phyloP scores from a whole-genome alignment of 2,888 invertebrate genomes.

The Hoplodrina blanda region DNA sequence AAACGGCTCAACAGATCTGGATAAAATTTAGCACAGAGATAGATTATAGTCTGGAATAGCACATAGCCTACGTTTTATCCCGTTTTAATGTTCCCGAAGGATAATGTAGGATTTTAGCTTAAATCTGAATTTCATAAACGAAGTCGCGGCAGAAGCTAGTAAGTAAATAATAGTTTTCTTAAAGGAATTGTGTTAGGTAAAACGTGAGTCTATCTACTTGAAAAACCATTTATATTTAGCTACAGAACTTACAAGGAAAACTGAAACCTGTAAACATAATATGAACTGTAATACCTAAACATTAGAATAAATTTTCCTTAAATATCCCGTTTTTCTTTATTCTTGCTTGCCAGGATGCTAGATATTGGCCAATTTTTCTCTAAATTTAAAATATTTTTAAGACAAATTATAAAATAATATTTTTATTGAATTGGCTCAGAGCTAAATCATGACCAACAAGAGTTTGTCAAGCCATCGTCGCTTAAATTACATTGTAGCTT shows the following conservation, averaged over 20 bases:
- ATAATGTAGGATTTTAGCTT: no score
- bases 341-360: neutral
- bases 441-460: slow-evolving; percentile 21
- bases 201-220: neutral
- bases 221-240: slow-evolving; percentile 20
- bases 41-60: no score
- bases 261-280: neutral
- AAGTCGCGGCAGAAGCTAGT: no score
- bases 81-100: no score
- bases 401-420: no score
- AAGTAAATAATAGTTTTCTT: no score
- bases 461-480: slow-evolving; percentile 7
- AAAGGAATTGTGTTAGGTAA: no score
- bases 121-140: no score
- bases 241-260: slow-evolving; percentile 28
- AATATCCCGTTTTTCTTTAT: neutral
- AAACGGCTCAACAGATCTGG: no score
- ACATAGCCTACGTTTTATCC: no score
- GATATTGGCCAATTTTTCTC: neutral
- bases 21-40: no score
- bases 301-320: neutral
- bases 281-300: neutral
- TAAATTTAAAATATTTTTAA: no score
- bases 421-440: neutral
- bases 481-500: neutral